These are phyloP conservation scores for Drosophila setifemur DNA, from an alignment of 1,140 invertebrate species.

Conservation along the genomic window DNA sequence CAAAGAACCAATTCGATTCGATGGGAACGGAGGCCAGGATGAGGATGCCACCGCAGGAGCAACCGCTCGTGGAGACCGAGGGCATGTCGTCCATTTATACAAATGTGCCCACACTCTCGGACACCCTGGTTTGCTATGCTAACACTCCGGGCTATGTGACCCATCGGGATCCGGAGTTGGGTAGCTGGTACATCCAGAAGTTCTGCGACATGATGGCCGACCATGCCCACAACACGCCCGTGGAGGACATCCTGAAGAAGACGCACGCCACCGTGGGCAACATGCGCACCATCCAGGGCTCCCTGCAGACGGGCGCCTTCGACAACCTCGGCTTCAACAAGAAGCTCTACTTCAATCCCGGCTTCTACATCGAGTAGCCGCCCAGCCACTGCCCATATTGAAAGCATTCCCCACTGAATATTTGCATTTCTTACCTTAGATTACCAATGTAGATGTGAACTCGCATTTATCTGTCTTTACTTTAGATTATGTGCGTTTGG, in stretches of 20 bases:
- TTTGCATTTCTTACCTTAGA: slow-evolving; percentile 38
- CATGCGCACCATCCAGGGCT: slow-evolving; percentile 3
- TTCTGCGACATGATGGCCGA: slow-evolving; percentile 90
- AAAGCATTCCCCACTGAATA: slow-evolving; percentile 52
- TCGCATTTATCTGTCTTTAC: slow-evolving; percentile 13
- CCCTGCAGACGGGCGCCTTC: slow-evolving; percentile 56
- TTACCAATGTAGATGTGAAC: background rate
- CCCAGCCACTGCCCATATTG: slow-evolving; percentile 11
- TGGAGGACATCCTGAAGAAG: slow-evolving; percentile 87
- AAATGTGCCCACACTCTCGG: slow-evolving; percentile 81
- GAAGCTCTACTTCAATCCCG: slow-evolving; percentile 75
- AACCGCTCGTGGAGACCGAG: slow-evolving; percentile 27
- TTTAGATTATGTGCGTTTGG: slow-evolving; percentile 28
- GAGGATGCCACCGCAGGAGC: background rate
- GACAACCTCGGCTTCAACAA: slow-evolving; percentile 66
- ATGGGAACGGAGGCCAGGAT: background rate
- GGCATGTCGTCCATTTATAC: background rate
- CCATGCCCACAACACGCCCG: slow-evolving; percentile 85
- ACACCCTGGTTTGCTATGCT: slow-evolving; percentile 87
- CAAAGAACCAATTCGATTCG: background rate
- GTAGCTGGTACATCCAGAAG: slow-evolving; percentile 90
- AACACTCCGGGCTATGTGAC: slow-evolving; percentile 87
- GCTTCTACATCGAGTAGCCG: slow-evolving; percentile 28
- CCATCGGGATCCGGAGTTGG: slow-evolving; percentile 85
- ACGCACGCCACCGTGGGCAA: slow-evolving; percentile 82